A percentile compares a stretch with the other conserved stretches of the same genome.
These are phyloP conservation scores for Halyomorpha halys DNA, from an alignment of 1,140 invertebrate genomes.

Conservation along the genomic window DNA sequence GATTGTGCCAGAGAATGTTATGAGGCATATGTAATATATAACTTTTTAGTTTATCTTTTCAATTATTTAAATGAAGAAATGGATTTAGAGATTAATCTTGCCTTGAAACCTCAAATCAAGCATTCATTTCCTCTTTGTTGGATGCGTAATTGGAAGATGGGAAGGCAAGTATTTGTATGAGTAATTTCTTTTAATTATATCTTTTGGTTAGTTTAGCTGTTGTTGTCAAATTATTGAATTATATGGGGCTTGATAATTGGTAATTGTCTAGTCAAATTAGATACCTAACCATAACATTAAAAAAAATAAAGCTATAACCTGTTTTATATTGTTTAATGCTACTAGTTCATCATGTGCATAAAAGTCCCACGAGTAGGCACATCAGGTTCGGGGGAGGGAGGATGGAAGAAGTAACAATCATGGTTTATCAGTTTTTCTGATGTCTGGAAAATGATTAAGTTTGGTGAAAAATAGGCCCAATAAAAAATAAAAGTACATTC, in stretches of 20 bases:
- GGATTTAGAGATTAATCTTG: constrained; percentile 68
- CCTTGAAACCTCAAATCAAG: constrained; percentile 71
- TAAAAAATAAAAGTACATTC: no score
- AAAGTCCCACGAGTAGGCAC: no score
- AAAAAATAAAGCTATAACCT: no score
- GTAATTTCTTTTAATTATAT: constrained; percentile 3
- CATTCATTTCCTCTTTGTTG: constrained; percentile 79
- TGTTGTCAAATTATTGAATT: neutral
- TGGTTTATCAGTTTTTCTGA: no score
- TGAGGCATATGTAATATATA: constrained; percentile 94
- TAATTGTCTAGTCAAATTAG: no score
- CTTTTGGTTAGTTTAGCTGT: neutral
- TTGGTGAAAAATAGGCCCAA: no score
- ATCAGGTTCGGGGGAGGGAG: no score
- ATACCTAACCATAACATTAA: no score
- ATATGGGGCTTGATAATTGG: neutral
- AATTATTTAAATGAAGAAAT: constrained; percentile 74
- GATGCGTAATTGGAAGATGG: constrained; percentile 77
- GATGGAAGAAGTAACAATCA: no score
- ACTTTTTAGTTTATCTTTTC: constrained; percentile 90
- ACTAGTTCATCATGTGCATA: no score
- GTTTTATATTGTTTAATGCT: no score
- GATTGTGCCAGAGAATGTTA: constrained; percentile 90
- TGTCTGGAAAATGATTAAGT: no score
- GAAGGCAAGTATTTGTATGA: constrained; percentile 46